These are phyloP conservation scores for Neomorphus geoffroyi DNA, from an alignment of 2,797 vertebrate genomes.

Conservation along the genomic window DNA sequence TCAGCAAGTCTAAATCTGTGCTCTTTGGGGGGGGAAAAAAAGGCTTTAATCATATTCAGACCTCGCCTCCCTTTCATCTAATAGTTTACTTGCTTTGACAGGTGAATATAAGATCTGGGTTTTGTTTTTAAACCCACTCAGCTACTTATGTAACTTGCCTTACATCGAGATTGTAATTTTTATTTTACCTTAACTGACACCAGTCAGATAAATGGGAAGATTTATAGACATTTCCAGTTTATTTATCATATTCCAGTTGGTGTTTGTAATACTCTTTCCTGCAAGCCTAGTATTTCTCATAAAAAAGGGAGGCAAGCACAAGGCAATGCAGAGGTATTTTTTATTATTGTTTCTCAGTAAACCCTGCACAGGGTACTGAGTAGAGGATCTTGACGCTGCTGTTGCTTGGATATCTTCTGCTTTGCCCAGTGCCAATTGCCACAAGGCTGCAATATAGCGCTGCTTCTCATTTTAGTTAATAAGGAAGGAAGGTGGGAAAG, in stretches of 20 bases:
- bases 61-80: background rate
- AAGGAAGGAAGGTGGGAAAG: background rate
- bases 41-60: background rate
- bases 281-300: background rate
- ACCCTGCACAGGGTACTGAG: background rate
- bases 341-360: background rate
- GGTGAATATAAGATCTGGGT: background rate
- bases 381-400: background rate
- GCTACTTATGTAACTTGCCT: background rate
- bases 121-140: background rate
- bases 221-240: background rate
- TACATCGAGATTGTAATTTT: background rate
- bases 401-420: background rate
- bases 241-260: background rate
- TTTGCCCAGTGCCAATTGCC: background rate
- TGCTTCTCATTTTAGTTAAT: background rate
- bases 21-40: background rate
- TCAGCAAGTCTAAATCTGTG: background rate
- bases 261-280: background rate
- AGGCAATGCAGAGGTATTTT: background rate
- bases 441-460: background rate
- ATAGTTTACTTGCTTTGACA: background rate
- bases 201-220: background rate
- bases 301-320: background rate
- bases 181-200: background rate